These are phyloP conservation scores for Struthio camelus DNA, from an alignment of 2,113 vertebrate genomes.

Conservation along the genomic window DNA sequence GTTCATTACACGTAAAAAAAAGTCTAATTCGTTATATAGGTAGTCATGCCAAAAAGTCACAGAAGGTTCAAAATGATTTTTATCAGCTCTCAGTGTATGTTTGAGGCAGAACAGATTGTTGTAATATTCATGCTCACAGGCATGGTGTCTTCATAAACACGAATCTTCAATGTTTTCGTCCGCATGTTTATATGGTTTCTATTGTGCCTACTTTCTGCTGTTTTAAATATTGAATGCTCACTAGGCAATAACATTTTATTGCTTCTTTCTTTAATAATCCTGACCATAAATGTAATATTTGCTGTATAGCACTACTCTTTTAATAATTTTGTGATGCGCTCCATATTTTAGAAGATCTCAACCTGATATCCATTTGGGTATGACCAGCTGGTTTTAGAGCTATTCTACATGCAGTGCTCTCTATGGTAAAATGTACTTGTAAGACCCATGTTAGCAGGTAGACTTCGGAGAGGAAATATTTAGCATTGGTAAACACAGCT, in stretches of 20 bases:
- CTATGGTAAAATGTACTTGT: rapidly evolving
- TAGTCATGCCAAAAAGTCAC: constrained; percentile 63
- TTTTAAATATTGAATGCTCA: not conserved
- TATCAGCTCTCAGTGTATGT: constrained; percentile 56
- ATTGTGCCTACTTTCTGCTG: not conserved
- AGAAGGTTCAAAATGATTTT: constrained; percentile 73
- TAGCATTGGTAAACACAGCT: not conserved
- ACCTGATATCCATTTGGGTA: not conserved
- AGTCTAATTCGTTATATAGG: constrained; percentile 45
- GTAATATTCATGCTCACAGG: constrained; percentile 41
- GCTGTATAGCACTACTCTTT: not conserved
- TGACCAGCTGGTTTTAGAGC: not conserved
- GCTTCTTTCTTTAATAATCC: not conserved
- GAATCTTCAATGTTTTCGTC: constrained; percentile 3
- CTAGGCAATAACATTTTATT: not conserved
- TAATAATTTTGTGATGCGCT: not conserved
- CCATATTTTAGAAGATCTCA: not conserved
- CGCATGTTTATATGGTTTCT: not conserved
- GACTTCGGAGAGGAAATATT: not conserved
- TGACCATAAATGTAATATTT: not conserved
- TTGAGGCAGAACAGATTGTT: constrained; percentile 70
- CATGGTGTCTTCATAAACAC: constrained; percentile 37
- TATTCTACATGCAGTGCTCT: not conserved
- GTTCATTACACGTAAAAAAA: constrained; percentile 37
- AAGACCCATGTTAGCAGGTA: not conserved